Conservation (phyloP, 2,888 invertebrate species). For the Lamellibrachia columna region DNA sequence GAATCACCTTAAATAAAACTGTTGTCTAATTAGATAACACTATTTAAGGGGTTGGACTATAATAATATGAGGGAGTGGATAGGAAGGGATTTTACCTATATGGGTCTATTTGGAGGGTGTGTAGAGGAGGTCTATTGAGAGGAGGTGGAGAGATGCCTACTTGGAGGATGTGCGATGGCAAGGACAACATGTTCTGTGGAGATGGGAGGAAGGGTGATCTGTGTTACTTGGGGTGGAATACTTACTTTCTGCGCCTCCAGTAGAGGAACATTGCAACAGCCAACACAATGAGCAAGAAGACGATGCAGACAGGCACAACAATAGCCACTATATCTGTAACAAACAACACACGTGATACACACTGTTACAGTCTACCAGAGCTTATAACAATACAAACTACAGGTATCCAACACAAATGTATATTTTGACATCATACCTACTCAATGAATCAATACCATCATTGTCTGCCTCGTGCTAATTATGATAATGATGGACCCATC, state of each 20-base stretch:
- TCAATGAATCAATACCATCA: no score
- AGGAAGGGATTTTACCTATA: background rate
- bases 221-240: constrained; percentile 14
- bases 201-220: background rate
- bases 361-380: background rate
- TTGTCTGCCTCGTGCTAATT: no score
- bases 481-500: no score
- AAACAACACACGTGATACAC: background rate
- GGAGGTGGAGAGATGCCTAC: background rate
- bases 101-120: background rate
- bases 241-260: constrained; percentile 46
- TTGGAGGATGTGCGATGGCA: background rate
- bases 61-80: background rate
- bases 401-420: background rate
- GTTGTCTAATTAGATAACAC: no score
- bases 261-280: constrained; percentile 40
- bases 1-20: no score
- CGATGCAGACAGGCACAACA: constrained; percentile 44
- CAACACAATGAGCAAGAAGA: constrained; percentile 39
- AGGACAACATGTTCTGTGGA: background rate
- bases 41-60: background rate
- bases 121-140: background rate
- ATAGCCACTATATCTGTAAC: constrained; percentile 42
- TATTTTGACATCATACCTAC: background rate
- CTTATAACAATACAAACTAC: background rate